A percentile compares a stretch with the other conserved stretches of the same genome.
phyloP scores from a whole-genome alignment of 2,797 vertebrate species.

The Natrix natrix region DNA sequence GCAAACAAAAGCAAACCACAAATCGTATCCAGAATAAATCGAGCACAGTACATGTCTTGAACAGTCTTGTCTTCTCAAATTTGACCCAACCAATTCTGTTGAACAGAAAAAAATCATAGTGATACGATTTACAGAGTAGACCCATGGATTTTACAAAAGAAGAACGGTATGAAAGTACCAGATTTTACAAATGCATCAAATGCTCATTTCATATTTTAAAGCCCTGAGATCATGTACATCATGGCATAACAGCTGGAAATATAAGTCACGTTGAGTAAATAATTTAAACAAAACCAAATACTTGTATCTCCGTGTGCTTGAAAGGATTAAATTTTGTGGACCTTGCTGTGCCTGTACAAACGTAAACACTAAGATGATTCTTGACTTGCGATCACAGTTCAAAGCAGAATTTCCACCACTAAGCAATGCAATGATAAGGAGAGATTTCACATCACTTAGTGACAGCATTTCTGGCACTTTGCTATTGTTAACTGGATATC shows the following conservation, averaged over 20 bases:
- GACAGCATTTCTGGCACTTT: background rate
- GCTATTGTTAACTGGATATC: background rate
- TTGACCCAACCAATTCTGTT: background rate
- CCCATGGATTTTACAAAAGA: background rate
- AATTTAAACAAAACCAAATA: background rate
- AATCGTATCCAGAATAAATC: background rate
- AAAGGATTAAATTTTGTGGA: background rate
- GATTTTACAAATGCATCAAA: background rate
- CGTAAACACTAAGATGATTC: background rate
- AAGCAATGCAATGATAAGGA: background rate
- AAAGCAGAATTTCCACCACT: background rate
- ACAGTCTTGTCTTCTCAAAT: background rate
- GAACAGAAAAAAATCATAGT: background rate
- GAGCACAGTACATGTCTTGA: background rate
- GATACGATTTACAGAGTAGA: background rate
- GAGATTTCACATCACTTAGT: background rate
- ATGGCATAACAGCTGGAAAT: background rate
- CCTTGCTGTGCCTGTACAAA: background rate
- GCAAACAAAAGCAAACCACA: background rate
- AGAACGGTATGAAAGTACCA: background rate
- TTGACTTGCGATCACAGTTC: background rate
- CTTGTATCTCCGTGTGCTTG: background rate
- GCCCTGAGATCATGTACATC: background rate
- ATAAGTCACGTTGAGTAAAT: background rate
- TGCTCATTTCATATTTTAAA: background rate